A percentile compares a stretch with the other conserved stretches of the same genome.
Conservation (phyloP, 1,140 invertebrate species). For the Trialeurodes vaporariorum region DNA sequence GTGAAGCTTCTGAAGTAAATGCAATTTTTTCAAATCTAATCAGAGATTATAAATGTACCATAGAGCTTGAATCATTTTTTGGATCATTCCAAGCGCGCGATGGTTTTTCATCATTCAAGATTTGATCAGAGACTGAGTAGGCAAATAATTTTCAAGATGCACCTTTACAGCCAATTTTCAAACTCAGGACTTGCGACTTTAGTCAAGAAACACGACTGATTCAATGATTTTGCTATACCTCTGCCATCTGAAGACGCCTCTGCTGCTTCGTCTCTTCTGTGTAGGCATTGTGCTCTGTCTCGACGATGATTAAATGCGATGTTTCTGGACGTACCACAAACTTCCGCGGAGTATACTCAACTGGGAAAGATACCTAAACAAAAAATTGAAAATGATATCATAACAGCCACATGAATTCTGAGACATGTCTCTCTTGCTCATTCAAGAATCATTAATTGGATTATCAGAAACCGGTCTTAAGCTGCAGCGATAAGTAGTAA, state of each 20-base stretch:
- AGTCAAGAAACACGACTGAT: background rate
- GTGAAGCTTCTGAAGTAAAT: too few species aligned
- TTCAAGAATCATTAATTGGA: too few species aligned
- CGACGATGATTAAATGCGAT: slow-evolving; percentile 84
- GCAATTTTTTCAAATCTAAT: too few species aligned
- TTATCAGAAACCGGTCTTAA: too few species aligned
- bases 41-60: too few species aligned
- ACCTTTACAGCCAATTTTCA: background rate
- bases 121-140: too few species aligned
- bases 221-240: slow-evolving; percentile 34
- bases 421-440: too few species aligned
- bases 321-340: slow-evolving; percentile 89
- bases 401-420: too few species aligned
- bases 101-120: background rate
- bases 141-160: background rate
- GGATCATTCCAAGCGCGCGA: background rate
- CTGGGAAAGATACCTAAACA: slow-evolving; percentile 55
- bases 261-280: slow-evolving; percentile 94
- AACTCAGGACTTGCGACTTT: too few species aligned
- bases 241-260: slow-evolving; percentile 64
- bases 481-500: too few species aligned
- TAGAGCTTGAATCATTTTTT: background rate
- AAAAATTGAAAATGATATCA: too few species aligned
- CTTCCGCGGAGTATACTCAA: slow-evolving; percentile 92
- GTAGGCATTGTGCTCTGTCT: slow-evolving; percentile 98